Evolutionary conservation across 2,797 vertebrate species (phyloP).

Genomic region (Coranthus polyacanthus): DNA sequence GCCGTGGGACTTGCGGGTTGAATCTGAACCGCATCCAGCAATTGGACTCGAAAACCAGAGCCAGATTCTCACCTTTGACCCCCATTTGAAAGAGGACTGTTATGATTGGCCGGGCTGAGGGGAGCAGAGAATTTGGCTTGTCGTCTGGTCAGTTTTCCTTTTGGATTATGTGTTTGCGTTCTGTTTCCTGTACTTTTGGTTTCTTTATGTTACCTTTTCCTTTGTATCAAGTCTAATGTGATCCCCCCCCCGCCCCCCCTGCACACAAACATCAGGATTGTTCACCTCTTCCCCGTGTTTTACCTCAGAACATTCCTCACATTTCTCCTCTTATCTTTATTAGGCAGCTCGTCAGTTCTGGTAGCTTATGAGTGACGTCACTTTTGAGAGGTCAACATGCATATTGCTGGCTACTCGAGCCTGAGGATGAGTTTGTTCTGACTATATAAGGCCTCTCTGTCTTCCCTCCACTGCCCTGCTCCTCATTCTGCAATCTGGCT

Average conservation of each 20-base stretch:
- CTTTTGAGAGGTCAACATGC: constrained; percentile 3
- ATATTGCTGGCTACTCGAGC: constrained; percentile 19
- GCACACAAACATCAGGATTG: neutral
- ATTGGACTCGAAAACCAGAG: neutral
- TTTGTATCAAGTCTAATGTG: too few species aligned
- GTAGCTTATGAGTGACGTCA: constrained; percentile 29
- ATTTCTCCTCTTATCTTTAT: constrained; percentile 32
- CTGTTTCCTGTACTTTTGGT: neutral
- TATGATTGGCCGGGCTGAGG: constrained; percentile 22
- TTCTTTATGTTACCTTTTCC: neutral
- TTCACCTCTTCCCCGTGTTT: neutral
- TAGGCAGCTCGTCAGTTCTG: constrained; percentile 23
- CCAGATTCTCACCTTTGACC: constrained; percentile 52
- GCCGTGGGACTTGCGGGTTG: constrained; percentile 51
- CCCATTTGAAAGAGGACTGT: constrained; percentile 27
- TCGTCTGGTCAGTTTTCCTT: constrained; percentile 53
- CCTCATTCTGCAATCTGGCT: constrained; percentile 30
- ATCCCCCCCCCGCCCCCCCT: too few species aligned
- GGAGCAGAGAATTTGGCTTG: constrained; percentile 29
- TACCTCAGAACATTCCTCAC: constrained; percentile 28
- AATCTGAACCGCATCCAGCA: constrained; percentile 20
- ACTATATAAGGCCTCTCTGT: constrained; percentile 69
- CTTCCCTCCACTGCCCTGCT: constrained; percentile 11
- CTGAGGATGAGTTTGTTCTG: constrained; percentile 47
- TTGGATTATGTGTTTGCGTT: constrained; percentile 14